phyloP scores from a whole-genome alignment of 1,140 invertebrate species.

The Anoplophora glabripennis region DNA sequence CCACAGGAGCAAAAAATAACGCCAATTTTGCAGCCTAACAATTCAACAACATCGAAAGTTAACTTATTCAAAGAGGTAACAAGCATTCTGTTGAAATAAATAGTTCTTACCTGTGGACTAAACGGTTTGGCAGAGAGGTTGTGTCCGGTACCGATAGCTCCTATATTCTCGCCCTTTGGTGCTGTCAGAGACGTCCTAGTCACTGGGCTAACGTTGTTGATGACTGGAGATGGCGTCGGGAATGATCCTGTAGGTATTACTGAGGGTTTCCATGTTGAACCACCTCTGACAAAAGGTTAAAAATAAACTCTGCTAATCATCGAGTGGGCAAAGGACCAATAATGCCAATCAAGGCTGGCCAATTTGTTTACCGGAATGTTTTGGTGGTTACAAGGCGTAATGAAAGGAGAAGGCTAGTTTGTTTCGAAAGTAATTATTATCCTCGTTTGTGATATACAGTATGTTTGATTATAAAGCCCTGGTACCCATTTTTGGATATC shows the following conservation, averaged over 20 bases:
- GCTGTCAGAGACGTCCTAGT: constrained; percentile 86
- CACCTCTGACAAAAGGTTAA: constrained; percentile 59
- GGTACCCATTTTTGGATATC: too few species aligned
- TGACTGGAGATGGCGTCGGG: constrained; percentile 60
- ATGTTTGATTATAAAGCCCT: too few species aligned
- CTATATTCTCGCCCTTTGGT: constrained; percentile 62
- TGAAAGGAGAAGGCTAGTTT: too few species aligned
- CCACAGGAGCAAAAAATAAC: not conserved
- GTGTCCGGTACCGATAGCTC: constrained; percentile 78
- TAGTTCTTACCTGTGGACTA: constrained; percentile 38
- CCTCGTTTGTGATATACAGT: too few species aligned
- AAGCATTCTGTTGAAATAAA: not conserved
- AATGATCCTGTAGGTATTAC: constrained; percentile 65
- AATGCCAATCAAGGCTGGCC: constrained; percentile 25
- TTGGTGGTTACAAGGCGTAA: too few species aligned
- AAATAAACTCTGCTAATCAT: constrained; percentile 25
- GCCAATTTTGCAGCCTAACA: too few species aligned
- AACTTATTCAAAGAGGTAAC: too few species aligned
- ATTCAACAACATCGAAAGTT: constrained; percentile 10
- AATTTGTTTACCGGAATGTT: not conserved
- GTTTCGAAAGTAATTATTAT: not conserved
- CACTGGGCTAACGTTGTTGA: constrained; percentile 62
- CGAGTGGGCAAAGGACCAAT: constrained; percentile 32
- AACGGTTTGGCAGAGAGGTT: constrained; percentile 85
- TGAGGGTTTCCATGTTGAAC: constrained; percentile 74